Evolutionary conservation across 1,140 invertebrate genomes (phyloP), one percentile per base, ranked within the genome.

Genomic region (Chrysomallon squamiferum): DNA sequence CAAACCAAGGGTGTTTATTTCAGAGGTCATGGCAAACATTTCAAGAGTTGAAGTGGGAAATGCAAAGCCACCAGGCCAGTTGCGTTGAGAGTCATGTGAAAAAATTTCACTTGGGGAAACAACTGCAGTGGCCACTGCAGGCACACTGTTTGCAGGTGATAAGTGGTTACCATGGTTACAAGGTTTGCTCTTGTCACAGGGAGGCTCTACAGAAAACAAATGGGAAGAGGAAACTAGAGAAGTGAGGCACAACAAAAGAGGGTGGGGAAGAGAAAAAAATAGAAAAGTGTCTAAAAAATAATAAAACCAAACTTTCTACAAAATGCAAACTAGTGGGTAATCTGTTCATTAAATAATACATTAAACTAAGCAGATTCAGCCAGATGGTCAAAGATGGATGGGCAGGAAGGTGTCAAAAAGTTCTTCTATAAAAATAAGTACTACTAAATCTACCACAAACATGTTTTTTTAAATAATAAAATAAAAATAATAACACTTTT

Each of bases 1-100:
- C 67, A 98, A 95, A 5, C 92, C 92, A 83, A 98, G 94, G 0
- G 97, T 98, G 81, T 99, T 96, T 32, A 99, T 88, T 80, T 98
- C 96, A 74, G 95, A 94, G 0, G 96, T 97, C 6, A 98, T 88
- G 3, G 96, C 95, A 3, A 95, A 95, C 92, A 98, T 96, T 85
- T 98, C 96, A 83, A 81, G 70, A 72, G 80, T 80, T 62, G 79
- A 81, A 60, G 77, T 75, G 66, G 79, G 77, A 66, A 78, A 82
- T 38, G 79, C 73, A 57, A 79, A 76, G 49, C 74, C 66, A 50
- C 75, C 73, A 76, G 77, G 79, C 68, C 74, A 69, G 29, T 61
- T 60, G 32, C 59, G 52, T 18, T 50, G 57, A 43, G 35, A 58
- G 32, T 59, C 47, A 27, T 58, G 59, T 25, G 43, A n/a, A 59